Evolutionary conservation across 2,113 vertebrate species (phyloP).

Genomic region (Montifringilla adamsi): DNA sequence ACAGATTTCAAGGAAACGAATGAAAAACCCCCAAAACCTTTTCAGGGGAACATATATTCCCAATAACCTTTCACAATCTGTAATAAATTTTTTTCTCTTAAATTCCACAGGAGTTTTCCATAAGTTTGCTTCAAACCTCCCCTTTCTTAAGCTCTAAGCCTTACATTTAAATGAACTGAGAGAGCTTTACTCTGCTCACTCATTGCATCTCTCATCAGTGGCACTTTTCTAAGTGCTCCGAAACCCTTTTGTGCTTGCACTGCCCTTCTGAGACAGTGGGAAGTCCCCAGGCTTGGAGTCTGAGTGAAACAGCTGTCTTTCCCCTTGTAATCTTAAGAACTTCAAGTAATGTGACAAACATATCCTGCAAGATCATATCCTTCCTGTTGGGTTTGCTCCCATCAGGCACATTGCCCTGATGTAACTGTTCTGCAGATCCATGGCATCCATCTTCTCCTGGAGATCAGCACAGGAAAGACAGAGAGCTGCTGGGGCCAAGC

Average conservation of each 20-base stretch:
- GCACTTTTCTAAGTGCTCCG: background rate
- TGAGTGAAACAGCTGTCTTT: background rate
- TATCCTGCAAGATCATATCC: background rate
- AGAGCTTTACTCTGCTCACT: background rate
- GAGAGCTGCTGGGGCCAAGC: background rate
- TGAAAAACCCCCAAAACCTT: background rate
- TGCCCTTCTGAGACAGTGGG: background rate
- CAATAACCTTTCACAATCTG: conserved; percentile 6
- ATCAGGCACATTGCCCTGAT: background rate
- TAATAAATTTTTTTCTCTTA: conserved; percentile 2
- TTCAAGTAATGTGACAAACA: background rate
- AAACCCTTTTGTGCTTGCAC: background rate
- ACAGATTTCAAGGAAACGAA: conserved; percentile 19
- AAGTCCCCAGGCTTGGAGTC: background rate
- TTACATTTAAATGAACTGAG: conserved; percentile 5
- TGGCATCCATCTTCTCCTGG: background rate
- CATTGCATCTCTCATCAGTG: background rate
- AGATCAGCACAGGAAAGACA: background rate
- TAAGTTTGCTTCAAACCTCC: background rate
- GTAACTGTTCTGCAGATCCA: background rate
- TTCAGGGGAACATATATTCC: conserved; percentile 1
- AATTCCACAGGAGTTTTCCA: conserved; percentile 35
- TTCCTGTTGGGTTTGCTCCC: background rate
- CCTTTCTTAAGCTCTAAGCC: background rate
- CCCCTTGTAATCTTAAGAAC: background rate